Conservation (phyloP, 2,888 invertebrate genomes). For the Dryadula phaetusa region DNA sequence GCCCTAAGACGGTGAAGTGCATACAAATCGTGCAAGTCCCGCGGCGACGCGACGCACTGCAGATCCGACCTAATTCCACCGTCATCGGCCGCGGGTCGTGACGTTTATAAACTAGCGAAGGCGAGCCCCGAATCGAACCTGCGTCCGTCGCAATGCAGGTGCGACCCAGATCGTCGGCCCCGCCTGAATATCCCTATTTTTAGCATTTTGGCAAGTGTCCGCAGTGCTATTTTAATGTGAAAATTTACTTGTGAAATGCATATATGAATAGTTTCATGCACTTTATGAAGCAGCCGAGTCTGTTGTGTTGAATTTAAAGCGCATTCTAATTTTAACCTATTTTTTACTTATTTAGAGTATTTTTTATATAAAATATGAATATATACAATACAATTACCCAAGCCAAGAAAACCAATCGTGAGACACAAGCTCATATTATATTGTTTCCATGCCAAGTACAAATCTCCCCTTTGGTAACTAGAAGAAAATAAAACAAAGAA, state of each 20-base stretch:
- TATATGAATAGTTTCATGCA: background rate
- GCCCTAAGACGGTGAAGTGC: conserved; percentile 21
- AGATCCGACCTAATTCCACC: conserved; percentile 25
- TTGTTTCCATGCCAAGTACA: too few species aligned
- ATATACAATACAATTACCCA: too few species aligned
- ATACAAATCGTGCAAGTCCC: conserved; percentile 18
- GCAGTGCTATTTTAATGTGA: conserved; percentile 8
- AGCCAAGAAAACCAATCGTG: too few species aligned
- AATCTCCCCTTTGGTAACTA: too few species aligned
- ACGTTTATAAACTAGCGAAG: conserved; percentile 48
- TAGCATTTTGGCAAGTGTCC: conserved; percentile 21
- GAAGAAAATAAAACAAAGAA: too few species aligned
- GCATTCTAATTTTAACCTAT: background rate
- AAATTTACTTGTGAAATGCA: background rate
- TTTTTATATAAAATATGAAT: too few species aligned
- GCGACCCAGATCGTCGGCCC: conserved; percentile 65
- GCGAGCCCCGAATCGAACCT: conserved; percentile 32
- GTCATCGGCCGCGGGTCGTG: conserved; percentile 57
- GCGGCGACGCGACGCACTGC: conserved; percentile 33
- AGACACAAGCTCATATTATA: too few species aligned
- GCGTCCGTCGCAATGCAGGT: conserved; percentile 69
- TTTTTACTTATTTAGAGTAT: background rate
- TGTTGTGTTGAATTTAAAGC: background rate
- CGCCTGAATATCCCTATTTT: background rate
- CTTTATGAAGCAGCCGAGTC: background rate